Base-by-base conservation (phyloP, 2,888 invertebrate genomes). In the Plusia festucae region DNA sequence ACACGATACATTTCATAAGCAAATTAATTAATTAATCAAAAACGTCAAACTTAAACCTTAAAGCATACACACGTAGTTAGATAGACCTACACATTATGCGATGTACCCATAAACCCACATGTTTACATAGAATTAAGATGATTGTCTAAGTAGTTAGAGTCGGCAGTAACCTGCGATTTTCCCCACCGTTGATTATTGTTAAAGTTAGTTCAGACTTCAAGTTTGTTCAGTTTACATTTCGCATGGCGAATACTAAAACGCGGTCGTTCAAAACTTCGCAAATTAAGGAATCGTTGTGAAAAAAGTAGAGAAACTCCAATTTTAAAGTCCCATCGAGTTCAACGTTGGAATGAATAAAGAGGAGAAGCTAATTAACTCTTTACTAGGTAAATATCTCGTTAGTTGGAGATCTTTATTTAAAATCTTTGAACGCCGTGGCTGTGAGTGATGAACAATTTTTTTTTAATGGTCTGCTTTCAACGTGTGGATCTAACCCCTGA, bases 171-270 rank as follows among this genome's bases (percentile, higher is more conserved):
- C 77, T 72, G 73, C 83, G 82, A 85, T 85, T 88, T 88, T 84
- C 82, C 82, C 67, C 80, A 80, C 81, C 79, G 87, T 84, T 88
- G 85, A 87, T 88, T 88, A 90, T 90, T 88, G 88, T 88, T 85
- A 85, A 89, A 91, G 87, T 90, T 90, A 80, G 87, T 81, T 82
- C 75, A 58, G 70, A 81, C 81, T 66, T 59, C 55, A 73, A 86
- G 82, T 88, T 84, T 73, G 81, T 80, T 84, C 79, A 83, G 88
- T 86, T 88, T 85, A 85, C 87, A 85, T 84, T 88, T 78, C 87
- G 85, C 88, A 84, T 84, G 75, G 81, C 74, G 87, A 88, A 90
- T 87, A 88, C 88, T 83, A 85, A 90, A 89, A 79, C 82, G 79
- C 71, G 84, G 78, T 82, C 76, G 81, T 65, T 76, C 61, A 57